Evolutionary conservation across 2,797 vertebrate genomes (phyloP).

Genomic region (Crocodylus rhombifer): DNA sequence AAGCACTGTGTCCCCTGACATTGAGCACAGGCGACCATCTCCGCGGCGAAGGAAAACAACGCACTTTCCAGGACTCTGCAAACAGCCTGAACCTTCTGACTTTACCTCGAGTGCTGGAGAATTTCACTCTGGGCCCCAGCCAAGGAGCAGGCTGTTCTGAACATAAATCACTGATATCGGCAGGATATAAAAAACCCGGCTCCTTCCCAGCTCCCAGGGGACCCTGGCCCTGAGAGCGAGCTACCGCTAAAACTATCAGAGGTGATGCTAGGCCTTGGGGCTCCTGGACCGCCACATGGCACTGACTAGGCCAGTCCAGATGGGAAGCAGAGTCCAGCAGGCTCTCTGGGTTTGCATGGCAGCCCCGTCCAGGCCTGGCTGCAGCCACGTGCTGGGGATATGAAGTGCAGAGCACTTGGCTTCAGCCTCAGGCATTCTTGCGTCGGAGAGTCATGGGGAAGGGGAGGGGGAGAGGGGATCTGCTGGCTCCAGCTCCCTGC

Average conservation of each 20-base stretch:
- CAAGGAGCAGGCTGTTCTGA: background rate
- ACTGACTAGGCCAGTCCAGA: background rate
- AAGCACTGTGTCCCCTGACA: background rate
- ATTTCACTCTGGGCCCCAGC: background rate
- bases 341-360: conserved; percentile 29
- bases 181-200: background rate
- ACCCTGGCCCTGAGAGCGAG: background rate
- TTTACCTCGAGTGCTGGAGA: background rate
- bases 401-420: background rate
- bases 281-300: background rate
- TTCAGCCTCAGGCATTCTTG: background rate
- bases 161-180: background rate
- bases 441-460: background rate
- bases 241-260: conserved; percentile 18
- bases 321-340: background rate
- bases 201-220: background rate
- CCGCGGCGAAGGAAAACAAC: background rate
- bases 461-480: background rate
- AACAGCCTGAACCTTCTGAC: background rate
- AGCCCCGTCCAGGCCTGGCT: background rate
- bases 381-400: background rate
- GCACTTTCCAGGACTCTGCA: background rate
- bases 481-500: background rate
- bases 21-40: background rate
- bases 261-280: background rate